phyloP scores from a whole-genome alignment of 2,888 invertebrate species.

The Drosophila infuscata region DNA sequence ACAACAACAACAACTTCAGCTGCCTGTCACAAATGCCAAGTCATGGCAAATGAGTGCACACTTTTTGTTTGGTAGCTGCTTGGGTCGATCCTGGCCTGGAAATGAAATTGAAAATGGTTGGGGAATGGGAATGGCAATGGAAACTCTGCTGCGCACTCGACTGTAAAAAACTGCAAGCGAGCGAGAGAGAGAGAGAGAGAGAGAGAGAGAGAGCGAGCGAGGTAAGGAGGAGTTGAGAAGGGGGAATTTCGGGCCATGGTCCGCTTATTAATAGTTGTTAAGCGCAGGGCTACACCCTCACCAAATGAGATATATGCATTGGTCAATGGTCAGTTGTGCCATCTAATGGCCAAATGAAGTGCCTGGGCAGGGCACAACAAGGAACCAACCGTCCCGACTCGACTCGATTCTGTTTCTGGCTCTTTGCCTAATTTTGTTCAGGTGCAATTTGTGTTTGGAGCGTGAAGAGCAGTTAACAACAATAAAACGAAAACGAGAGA shows the following conservation, averaged over 20 bases:
- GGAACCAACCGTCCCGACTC: conserved; percentile 22
- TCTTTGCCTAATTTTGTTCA: conserved; percentile 81
- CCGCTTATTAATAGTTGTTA: conserved; percentile 81
- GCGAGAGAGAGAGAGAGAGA: background rate
- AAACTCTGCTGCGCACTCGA: conserved; percentile 62
- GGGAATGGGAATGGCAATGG: conserved; percentile 29
- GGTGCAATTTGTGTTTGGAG: conserved; percentile 83
- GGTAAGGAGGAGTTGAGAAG: conserved; percentile 6
- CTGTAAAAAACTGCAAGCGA: conserved; percentile 63
- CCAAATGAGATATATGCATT: conserved; percentile 17
- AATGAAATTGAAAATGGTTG: conserved; percentile 31
- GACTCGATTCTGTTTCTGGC: background rate
- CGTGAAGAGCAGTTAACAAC: conserved; percentile 66
- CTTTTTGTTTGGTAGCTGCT: conserved; percentile 31
- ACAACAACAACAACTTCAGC: conserved; percentile 63
- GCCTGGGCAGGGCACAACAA: conserved; percentile 22
- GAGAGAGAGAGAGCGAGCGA: background rate
- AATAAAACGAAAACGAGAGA: conserved; percentile 10
- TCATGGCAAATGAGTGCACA: conserved; percentile 78
- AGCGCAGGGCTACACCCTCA: conserved; percentile 78
- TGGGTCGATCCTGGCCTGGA: conserved; percentile 47
- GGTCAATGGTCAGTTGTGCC: conserved; percentile 63
- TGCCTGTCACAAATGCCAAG: conserved; percentile 73
- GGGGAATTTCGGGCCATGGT: conserved; percentile 39
- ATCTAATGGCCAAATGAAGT: conserved; percentile 68